These are phyloP conservation scores for Palythoa heliodiscus DNA, from an alignment of 92 coral and sea anemone species.

Conservation along the genomic window DNA sequence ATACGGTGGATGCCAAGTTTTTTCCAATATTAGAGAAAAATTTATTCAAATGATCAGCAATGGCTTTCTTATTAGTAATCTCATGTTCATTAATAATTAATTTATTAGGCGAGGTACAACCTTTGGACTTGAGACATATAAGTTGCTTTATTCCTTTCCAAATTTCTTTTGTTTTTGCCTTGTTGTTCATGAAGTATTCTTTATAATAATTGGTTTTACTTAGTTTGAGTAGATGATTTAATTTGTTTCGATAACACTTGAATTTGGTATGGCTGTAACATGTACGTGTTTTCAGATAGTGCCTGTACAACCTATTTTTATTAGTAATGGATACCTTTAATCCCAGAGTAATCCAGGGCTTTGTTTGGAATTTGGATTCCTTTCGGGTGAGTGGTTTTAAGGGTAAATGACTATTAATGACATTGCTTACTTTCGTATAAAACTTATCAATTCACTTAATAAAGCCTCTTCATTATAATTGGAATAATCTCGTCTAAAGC, in stretches of 20 bases:
- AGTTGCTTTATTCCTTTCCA: constrained; percentile 51
- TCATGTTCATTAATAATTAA: constrained; percentile 16
- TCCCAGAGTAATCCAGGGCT: constrained; percentile 40
- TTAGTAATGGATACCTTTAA: constrained; percentile 40
- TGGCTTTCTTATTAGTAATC: neutral
- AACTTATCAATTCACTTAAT: constrained; percentile 38
- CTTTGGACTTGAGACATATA: constrained; percentile 26
- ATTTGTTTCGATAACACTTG: no score
- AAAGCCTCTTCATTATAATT: constrained; percentile 41
- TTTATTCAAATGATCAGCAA: constrained; percentile 42
- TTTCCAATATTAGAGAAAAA: constrained; percentile 48
- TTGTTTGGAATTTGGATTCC: constrained; percentile 23
- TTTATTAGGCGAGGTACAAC: constrained; percentile 27
- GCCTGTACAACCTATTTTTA: constrained; percentile 50
- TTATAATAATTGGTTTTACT: constrained; percentile 45
- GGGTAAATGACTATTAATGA: constrained; percentile 46
- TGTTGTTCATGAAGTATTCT: constrained; percentile 26
- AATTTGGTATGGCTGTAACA: neutral
- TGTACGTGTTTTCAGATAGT: constrained; percentile 34
- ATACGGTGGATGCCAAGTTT: constrained; percentile 20
- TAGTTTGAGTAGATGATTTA: constrained; percentile 3
- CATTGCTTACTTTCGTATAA: constrained; percentile 1
- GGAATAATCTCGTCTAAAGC: constrained; percentile 35
- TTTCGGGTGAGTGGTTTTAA: constrained; percentile 38
- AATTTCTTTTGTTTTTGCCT: neutral